phyloP scores from a whole-genome alignment of 2,113 vertebrate species.

The Zapus hudsonius region DNA sequence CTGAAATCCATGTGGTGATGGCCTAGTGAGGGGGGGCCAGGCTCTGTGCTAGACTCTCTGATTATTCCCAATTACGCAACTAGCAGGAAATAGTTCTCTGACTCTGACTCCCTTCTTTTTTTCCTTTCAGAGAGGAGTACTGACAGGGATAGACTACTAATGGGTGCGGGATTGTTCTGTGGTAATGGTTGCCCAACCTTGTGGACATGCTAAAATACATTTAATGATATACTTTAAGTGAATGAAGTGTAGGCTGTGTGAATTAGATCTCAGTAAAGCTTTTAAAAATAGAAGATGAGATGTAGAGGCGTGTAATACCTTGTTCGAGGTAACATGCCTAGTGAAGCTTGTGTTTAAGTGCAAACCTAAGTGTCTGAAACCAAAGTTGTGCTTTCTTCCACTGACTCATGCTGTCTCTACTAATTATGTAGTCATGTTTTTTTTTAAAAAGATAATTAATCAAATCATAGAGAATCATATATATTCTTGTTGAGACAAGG shows the following conservation, averaged over 20 bases:
- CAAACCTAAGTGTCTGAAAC: neutral
- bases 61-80: neutral
- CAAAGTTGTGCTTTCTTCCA: neutral
- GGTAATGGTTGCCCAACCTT: neutral
- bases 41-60: neutral
- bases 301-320: neutral
- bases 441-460: neutral
- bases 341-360: neutral
- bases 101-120: neutral
- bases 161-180: neutral
- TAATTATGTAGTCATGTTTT: neutral
- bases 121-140: neutral
- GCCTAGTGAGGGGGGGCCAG: neutral
- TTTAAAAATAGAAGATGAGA: constrained; percentile 8
- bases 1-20: neutral
- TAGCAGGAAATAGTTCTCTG: neutral
- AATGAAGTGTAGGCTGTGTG: neutral
- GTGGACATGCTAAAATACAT: neutral
- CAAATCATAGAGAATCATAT: neutral
- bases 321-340: neutral
- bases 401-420: neutral
- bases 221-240: neutral
- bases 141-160: neutral
- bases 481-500: neutral
- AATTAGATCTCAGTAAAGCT: neutral